phyloP scores from a whole-genome alignment of 2,888 invertebrate species.

The Allophyes oxyacanthae region DNA sequence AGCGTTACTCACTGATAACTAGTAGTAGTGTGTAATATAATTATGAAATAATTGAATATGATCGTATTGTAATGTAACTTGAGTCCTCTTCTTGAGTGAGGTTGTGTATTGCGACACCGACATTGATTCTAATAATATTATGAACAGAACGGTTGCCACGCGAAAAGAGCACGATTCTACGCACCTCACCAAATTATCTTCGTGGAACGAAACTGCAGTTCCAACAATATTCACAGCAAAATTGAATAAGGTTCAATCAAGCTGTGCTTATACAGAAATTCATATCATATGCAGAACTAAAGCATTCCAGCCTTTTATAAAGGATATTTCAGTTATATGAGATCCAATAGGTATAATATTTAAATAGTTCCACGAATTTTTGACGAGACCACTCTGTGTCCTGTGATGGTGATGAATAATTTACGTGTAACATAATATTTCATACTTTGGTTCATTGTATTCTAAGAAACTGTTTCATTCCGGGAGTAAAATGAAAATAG shows the following conservation, averaged over 20 bases:
- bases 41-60: slow-evolving; percentile 32
- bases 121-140: slow-evolving; percentile 44
- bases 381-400: background rate
- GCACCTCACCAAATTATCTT: slow-evolving; percentile 13
- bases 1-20: no score
- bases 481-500: slow-evolving; percentile 6
- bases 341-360: slow-evolving; percentile 16
- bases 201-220: slow-evolving; percentile 1
- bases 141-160: slow-evolving; percentile 36
- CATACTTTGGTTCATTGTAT: slow-evolving; percentile 24
- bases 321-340: background rate
- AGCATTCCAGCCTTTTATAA: background rate
- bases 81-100: slow-evolving; percentile 55
- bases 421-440: slow-evolving; percentile 8
- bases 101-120: slow-evolving; percentile 53
- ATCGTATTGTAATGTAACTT: slow-evolving; percentile 52
- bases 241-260: background rate
- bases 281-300: background rate
- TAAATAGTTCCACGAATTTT: background rate
- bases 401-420: slow-evolving; percentile 17
- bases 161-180: slow-evolving; percentile 2
- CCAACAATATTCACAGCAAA: background rate
- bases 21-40: slow-evolving; percentile 14
- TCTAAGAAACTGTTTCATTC: slow-evolving; percentile 7
- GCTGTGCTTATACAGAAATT: background rate